Evolutionary conservation across 2,113 vertebrate species (phyloP), one percentile per base, ranked within the genome.

Genomic region (Vireo altiloquus): DNA sequence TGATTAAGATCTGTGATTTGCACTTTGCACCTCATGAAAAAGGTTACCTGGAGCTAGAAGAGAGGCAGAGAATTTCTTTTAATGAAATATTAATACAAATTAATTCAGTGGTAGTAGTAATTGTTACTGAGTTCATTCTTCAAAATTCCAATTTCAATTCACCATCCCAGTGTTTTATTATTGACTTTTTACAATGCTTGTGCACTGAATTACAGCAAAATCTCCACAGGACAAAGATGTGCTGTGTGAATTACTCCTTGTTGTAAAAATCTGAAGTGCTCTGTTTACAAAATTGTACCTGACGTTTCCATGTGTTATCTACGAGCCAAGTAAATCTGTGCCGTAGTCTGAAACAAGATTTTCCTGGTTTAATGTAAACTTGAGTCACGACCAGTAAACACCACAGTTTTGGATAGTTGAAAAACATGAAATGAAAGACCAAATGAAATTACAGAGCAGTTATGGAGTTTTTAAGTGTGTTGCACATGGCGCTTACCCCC

Each of bases 81-180:
- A 95, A 96, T 94, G 78, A 94, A 94, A 93, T 92, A 96, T 86
- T 90, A 88, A 82, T 78, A 93, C 10, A 15, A 97, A 95, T 96
- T 90, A 91, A 95, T 94, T 94, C 85, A 78, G 71, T 33, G 17
- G 60, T 60, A 70, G 64, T 75, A 78, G 68, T 66, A 82, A 85
- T 92, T 91, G 82, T 86, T 70, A 77, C 63, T 9, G 47, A 89
- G 54, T 44, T 91, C 79, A 90, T 95, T 88, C 85, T 74, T 93
- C 79, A 80, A 76, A 80, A 88, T 63, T 90, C 64, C 87, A 49
- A 47, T 90, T 93, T 88, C 81, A 78, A 66, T 93, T 90, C 64
- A 70, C 54, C 56, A 30, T 40, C 27, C 63, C 10, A 11, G 53
- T 69, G 53, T 78, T 83, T 85, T 66, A 86, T 88, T 77, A 46